A percentile compares a stretch with the other conserved stretches of the same genome.
Evolutionary conservation across 2,888 invertebrate genomes (phyloP).

Genomic region (Callinectes sapidus): DNA sequence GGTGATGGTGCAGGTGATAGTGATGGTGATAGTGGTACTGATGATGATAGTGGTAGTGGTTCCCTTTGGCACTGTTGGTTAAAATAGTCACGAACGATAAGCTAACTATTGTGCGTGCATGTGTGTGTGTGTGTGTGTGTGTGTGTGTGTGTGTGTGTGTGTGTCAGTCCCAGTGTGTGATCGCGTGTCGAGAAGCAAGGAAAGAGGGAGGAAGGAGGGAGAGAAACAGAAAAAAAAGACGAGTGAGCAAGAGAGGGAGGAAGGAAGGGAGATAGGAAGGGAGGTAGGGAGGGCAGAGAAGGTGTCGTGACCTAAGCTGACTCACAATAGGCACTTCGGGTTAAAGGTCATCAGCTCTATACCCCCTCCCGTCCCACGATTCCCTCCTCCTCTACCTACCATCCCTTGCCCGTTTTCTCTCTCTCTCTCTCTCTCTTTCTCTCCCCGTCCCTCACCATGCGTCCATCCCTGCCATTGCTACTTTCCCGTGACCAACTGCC

Average conservation of each 20-base stretch:
- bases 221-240: neutral
- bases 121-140: conserved; percentile 36
- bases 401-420: neutral
- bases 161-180: neutral
- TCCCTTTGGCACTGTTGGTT: neutral
- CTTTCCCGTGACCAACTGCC: neutral
- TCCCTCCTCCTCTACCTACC: neutral
- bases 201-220: neutral
- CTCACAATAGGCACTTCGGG: conserved; percentile 47
- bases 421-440: too few species aligned
- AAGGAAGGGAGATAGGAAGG: neutral
- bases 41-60: neutral
- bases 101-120: neutral
- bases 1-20: neutral
- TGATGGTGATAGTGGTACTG: neutral
- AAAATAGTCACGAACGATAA: neutral
- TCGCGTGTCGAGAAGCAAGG: neutral
- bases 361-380: neutral
- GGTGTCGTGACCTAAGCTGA: conserved; percentile 43
- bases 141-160: conserved; percentile 46
- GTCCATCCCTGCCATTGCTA: neutral
- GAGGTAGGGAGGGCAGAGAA: neutral
- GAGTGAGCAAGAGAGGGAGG: neutral
- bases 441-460: neutral
- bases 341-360: conserved; percentile 34